phyloP scores from a whole-genome alignment of 2,888 invertebrate species.

The Xylophagus ater region DNA sequence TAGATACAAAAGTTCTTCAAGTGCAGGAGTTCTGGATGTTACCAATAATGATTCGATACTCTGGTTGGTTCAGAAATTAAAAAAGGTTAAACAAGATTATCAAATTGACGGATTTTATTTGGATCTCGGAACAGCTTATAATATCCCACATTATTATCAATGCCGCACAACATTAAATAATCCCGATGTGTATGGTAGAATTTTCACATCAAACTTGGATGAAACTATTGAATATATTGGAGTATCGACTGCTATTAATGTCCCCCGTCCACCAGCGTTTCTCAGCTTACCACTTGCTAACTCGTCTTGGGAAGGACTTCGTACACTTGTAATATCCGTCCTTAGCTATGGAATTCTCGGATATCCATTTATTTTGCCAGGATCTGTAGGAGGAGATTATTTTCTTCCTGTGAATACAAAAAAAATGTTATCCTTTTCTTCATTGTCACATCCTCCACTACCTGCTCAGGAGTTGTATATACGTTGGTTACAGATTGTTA shows the following conservation, averaged over 20 bases:
- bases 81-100: slow-evolving; percentile 56
- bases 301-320: slow-evolving; percentile 78
- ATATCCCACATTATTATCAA: slow-evolving; percentile 77
- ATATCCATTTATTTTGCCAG: slow-evolving; percentile 86
- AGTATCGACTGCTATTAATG: slow-evolving; percentile 68
- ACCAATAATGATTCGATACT: slow-evolving; percentile 70
- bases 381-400: slow-evolving; percentile 86
- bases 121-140: slow-evolving; percentile 70
- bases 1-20: slow-evolving; percentile 65
- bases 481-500: slow-evolving; percentile 82
- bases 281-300: slow-evolving; percentile 75
- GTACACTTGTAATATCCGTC: slow-evolving; percentile 74
- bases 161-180: slow-evolving; percentile 61
- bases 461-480: slow-evolving; percentile 76
- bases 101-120: slow-evolving; percentile 77
- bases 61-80: slow-evolving; percentile 68
- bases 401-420: slow-evolving; percentile 45
- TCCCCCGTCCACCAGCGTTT: slow-evolving; percentile 77
- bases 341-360: slow-evolving; percentile 82
- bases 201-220: slow-evolving; percentile 55
- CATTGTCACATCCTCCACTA: slow-evolving; percentile 45
- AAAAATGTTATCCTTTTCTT: slow-evolving; percentile 42
- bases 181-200: slow-evolving; percentile 71
- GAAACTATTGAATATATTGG: slow-evolving; percentile 54
- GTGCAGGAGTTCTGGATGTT: slow-evolving; percentile 76